Evolutionary conservation across 2,888 invertebrate genomes (phyloP).

Genomic region (Troides oblongomaculatus): DNA sequence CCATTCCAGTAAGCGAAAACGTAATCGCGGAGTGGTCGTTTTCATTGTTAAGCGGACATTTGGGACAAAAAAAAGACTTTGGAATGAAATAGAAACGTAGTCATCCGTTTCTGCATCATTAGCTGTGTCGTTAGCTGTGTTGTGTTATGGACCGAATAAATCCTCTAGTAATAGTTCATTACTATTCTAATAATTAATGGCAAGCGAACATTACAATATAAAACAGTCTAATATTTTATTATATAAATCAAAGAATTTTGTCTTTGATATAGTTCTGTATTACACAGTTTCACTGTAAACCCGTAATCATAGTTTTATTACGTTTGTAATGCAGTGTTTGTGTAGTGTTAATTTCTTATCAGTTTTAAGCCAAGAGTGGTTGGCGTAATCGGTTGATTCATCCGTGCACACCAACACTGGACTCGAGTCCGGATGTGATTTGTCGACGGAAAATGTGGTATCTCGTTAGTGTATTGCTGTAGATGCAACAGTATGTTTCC

Average conservation of each 20-base stretch:
- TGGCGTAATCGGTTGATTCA: constrained; percentile 69
- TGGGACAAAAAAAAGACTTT: constrained; percentile 16
- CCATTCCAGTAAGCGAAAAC: constrained; percentile 69
- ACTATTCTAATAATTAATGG: constrained; percentile 47
- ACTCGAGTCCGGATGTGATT: constrained; percentile 76
- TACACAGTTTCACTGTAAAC: background rate
- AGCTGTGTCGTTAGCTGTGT: background rate
- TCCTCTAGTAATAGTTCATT: constrained; percentile 28
- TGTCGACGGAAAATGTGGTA: constrained; percentile 76
- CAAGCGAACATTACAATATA: constrained; percentile 40
- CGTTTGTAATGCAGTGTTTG: constrained; percentile 32
- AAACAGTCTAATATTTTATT: constrained; percentile 5
- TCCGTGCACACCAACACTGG: constrained; percentile 55
- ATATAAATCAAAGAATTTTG: background rate
- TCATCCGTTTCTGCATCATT: background rate
- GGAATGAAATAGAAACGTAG: background rate
- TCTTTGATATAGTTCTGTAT: background rate
- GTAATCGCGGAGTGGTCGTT: constrained; percentile 64
- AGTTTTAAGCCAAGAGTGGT: constrained; percentile 52
- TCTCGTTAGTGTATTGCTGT: constrained; percentile 62
- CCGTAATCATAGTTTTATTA: constrained; percentile 13
- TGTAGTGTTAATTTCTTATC: constrained; percentile 57
- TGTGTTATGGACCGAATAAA: background rate
- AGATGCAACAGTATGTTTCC: constrained; percentile 72
- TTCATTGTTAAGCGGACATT: constrained; percentile 40